Evolutionary conservation across 2,888 invertebrate genomes (phyloP).

Genomic region (Agrypnus murinus): DNA sequence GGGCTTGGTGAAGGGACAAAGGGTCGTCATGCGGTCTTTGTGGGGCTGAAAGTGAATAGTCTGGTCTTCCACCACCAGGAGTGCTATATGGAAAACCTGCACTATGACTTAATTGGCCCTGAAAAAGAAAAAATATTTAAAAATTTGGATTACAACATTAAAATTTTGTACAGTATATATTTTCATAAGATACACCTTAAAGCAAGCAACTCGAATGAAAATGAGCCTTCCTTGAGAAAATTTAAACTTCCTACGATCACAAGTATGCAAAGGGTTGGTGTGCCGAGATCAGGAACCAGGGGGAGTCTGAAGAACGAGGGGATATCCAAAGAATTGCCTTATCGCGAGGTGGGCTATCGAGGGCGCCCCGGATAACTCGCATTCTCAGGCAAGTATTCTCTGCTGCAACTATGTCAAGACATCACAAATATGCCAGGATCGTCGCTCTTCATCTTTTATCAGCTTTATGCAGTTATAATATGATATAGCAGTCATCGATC

Average conservation of each 20-base stretch:
- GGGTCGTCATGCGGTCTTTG: constrained; percentile 79
- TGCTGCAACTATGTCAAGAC: constrained; percentile 66
- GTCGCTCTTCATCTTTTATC: constrained; percentile 61
- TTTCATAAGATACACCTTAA: neutral
- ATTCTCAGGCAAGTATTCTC: constrained; percentile 61
- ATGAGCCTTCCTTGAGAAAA: constrained; percentile 3
- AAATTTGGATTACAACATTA: neutral
- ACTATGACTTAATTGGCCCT: constrained; percentile 70
- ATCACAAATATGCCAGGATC: constrained; percentile 67
- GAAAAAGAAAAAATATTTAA: constrained; percentile 43
- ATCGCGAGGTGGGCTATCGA: constrained; percentile 52
- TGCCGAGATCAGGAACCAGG: constrained; percentile 32
- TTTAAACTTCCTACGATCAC: constrained; percentile 5
- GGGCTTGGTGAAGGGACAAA: constrained; percentile 86
- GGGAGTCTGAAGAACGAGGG: constrained; percentile 43
- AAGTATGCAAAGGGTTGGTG: constrained; percentile 35
- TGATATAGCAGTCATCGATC: constrained; percentile 49
- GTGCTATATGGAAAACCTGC: constrained; percentile 71
- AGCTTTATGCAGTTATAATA: constrained; percentile 56
- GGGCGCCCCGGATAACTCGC: constrained; percentile 57
- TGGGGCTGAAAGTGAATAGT: constrained; percentile 66
- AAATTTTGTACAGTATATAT: too few relatives aligned
- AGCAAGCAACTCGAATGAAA: neutral
- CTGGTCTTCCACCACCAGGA: constrained; percentile 74
- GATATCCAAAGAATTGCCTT: constrained; percentile 53